Evolutionary conservation across 2,888 invertebrate genomes (phyloP).

Genomic region (Ophion slaviceki): DNA sequence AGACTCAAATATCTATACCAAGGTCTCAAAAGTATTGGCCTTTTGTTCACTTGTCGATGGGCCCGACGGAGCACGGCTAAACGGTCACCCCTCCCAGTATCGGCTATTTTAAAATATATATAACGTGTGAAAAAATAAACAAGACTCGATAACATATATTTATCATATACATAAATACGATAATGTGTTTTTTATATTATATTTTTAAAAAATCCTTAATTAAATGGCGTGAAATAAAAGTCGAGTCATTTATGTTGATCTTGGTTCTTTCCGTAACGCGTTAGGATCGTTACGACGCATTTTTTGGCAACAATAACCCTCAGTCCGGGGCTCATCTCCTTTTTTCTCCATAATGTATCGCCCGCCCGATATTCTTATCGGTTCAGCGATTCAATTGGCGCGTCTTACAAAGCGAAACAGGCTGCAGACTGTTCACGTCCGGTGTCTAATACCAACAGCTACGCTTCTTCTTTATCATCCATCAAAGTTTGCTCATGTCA

Average conservation of each 20-base stretch:
- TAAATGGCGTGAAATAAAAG: background rate
- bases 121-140: background rate
- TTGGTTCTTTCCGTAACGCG: slow-evolving; percentile 17
- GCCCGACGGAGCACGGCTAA: too few species aligned
- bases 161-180: too few species aligned
- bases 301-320: slow-evolving; percentile 26
- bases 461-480: slow-evolving; percentile 59
- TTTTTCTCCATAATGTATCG: background rate
- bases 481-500: slow-evolving; percentile 48
- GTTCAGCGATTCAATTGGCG: slow-evolving; percentile 44
- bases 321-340: background rate
- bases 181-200: background rate
- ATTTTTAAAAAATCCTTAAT: background rate
- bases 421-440: slow-evolving; percentile 26
- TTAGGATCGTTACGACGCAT: slow-evolving; percentile 40
- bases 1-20: too few species aligned
- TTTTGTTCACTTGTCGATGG: too few species aligned
- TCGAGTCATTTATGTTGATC: slow-evolving; percentile 8
- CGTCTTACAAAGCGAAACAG: slow-evolving; percentile 30
- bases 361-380: slow-evolving; percentile 36
- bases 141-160: too few species aligned
- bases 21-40: too few species aligned
- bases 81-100: too few species aligned
- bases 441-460: slow-evolving; percentile 11
- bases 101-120: too few species aligned